Evolutionary conservation across 2,797 vertebrate genomes (phyloP).

Genomic region (Anolis apletophallus): DNA sequence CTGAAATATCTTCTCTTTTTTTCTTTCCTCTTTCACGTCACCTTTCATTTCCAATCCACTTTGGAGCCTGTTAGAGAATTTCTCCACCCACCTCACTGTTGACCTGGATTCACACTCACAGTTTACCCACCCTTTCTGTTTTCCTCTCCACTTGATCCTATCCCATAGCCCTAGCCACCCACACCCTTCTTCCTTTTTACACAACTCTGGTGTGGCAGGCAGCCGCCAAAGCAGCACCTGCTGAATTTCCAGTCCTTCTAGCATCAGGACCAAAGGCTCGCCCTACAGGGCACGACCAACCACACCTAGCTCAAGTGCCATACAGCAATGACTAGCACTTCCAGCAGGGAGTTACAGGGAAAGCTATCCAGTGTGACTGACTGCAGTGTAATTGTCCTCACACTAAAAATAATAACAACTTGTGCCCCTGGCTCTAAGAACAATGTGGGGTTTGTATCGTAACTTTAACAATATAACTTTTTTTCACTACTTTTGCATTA

Average conservation of each 20-base stretch:
- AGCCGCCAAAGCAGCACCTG: constrained; percentile 5
- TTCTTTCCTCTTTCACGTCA: neutral
- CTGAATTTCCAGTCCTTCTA: constrained; percentile 17
- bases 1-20: neutral
- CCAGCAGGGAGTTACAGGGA: constrained; percentile 11
- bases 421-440: neutral
- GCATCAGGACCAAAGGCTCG: neutral
- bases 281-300: constrained; percentile 15
- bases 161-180: neutral
- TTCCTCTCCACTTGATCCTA: neutral
- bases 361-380: rapidly evolving
- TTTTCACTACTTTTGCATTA: too few relatives aligned
- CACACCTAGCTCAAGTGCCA: neutral
- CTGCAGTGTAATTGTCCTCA: neutral
- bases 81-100: neutral
- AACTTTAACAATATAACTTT: too few relatives aligned
- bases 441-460: too few relatives aligned
- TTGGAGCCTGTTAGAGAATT: neutral
- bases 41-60: neutral
- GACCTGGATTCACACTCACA: neutral
- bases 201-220: rapidly evolving
- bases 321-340: neutral
- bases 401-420: neutral
- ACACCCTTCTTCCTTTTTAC: constrained; percentile 25
- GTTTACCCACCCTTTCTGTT: neutral